phyloP scores from a whole-genome alignment of 92 coral and sea anemone genomes.

The Phenganax stokvisi region DNA sequence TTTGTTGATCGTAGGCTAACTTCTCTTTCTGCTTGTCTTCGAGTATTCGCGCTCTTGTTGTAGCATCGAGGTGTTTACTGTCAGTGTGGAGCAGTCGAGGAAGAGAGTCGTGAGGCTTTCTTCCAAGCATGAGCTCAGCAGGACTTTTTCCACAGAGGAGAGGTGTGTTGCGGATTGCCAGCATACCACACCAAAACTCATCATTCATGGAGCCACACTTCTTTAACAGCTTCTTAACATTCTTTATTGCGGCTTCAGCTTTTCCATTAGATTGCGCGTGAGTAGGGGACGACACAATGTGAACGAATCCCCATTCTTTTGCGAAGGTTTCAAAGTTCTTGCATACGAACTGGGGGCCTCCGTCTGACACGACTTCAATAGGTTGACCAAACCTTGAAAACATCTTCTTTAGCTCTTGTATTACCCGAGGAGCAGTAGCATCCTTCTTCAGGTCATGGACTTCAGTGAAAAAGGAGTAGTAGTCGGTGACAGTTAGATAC shows the following conservation, averaged over 20 bases:
- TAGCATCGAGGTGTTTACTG: too few species aligned
- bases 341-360: neutral
- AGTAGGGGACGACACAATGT: slow-evolving; percentile 27
- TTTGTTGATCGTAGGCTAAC: neutral
- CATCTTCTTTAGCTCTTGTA: slow-evolving; percentile 12
- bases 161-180: slow-evolving; percentile 32
- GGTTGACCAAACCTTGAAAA: slow-evolving; percentile 29
- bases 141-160: slow-evolving; percentile 19
- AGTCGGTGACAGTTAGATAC: neutral
- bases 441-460: neutral
- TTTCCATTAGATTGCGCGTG: slow-evolving; percentile 22
- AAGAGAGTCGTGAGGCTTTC: too few species aligned
- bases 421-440: slow-evolving; percentile 5
- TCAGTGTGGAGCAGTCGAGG: too few species aligned
- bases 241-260: slow-evolving; percentile 30
- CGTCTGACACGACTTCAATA: slow-evolving; percentile 18
- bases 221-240: slow-evolving; percentile 33
- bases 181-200: slow-evolving; percentile 17
- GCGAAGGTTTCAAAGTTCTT: neutral
- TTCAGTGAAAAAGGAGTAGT: neutral
- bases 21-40: too few species aligned
- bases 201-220: slow-evolving; percentile 44
- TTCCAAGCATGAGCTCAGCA: too few species aligned
- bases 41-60: too few species aligned
- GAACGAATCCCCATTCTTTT: neutral